phyloP scores from a whole-genome alignment of 2,797 vertebrate genomes.

The Cirrhinus mrigala region DNA sequence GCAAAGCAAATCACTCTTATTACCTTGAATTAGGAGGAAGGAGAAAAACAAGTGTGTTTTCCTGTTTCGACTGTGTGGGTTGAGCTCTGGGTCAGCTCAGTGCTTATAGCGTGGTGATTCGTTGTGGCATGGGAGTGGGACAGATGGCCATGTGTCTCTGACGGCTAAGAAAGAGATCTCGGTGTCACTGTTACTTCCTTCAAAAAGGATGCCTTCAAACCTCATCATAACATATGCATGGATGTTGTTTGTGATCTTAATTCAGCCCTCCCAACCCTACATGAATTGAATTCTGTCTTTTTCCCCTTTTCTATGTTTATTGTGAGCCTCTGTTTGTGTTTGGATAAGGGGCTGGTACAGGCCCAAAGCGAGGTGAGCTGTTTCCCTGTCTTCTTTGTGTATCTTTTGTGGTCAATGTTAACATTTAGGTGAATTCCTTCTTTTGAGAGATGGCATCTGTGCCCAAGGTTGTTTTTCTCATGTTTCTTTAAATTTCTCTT shows the following conservation, averaged over 20 bases:
- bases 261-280: constrained; percentile 24
- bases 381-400: constrained; percentile 38
- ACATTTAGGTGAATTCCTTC: constrained; percentile 43
- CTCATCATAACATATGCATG: constrained; percentile 31
- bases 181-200: constrained; percentile 26
- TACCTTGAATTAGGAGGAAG: constrained; percentile 72
- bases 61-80: constrained; percentile 44
- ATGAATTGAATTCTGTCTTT: constrained; percentile 22
- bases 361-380: constrained; percentile 27
- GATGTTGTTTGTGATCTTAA: constrained; percentile 40
- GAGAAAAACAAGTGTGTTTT: constrained; percentile 70
- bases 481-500: constrained; percentile 30
- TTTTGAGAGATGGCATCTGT: constrained; percentile 41
- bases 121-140: constrained; percentile 71
- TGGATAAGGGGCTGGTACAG: constrained; percentile 30
- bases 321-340: constrained; percentile 46
- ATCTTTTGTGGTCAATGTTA: constrained; percentile 43
- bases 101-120: constrained; percentile 74
- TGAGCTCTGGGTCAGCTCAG: constrained; percentile 76
- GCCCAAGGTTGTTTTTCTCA: constrained; percentile 39
- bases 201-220: constrained; percentile 14
- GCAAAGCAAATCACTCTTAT: constrained; percentile 79
- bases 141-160: constrained; percentile 57
- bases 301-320: constrained; percentile 41
- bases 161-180: constrained; percentile 22